Conservation (phyloP, 2,113 vertebrate species). For the Cettia cetti region DNA sequence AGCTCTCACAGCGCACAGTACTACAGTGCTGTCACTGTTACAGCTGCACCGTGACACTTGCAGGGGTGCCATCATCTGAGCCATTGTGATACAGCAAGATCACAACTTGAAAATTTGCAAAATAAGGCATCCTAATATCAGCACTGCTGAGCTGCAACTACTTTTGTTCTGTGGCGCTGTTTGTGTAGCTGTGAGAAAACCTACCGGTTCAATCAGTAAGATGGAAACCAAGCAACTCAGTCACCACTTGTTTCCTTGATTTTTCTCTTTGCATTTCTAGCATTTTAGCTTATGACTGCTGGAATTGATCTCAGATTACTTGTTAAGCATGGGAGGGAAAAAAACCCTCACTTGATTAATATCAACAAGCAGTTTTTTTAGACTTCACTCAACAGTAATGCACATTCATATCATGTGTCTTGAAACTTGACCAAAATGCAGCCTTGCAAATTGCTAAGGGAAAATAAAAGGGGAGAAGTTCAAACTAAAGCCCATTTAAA, state of each 20-base stretch:
- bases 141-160: not conserved
- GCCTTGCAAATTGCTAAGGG: not conserved
- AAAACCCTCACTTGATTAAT: slow-evolving; percentile 8
- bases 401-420: not conserved
- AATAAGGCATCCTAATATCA: not conserved
- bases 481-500: slow-evolving; percentile 39
- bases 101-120: not conserved
- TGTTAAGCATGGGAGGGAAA: not conserved
- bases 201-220: not conserved
- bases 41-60: not conserved
- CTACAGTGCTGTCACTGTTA: not conserved
- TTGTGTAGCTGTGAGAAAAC: not conserved
- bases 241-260: not conserved
- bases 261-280: not conserved
- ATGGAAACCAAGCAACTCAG: not conserved
- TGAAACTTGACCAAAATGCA: slow-evolving; percentile 9
- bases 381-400: not conserved
- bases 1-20: not conserved
- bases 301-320: not conserved
- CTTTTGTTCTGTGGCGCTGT: not conserved
- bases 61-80: not conserved
- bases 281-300: not conserved
- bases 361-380: not conserved
- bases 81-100: not conserved
- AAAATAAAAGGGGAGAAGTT: not conserved